Evolutionary conservation across 2,888 invertebrate species (phyloP).

Genomic region (Dendrolimus houi): DNA sequence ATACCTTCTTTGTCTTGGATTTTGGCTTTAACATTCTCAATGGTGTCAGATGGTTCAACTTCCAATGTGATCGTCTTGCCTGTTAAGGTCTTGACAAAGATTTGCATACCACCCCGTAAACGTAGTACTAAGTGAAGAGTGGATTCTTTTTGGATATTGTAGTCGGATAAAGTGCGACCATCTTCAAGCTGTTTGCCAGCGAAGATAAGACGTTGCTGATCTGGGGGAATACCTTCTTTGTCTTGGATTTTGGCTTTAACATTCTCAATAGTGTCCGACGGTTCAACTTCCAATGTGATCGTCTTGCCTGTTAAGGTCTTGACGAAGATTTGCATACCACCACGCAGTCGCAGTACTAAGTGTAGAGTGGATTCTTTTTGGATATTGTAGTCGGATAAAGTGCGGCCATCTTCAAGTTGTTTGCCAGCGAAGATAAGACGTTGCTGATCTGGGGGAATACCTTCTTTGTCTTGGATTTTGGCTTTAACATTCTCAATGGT

Average conservation of each 20-base stretch:
- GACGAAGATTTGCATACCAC: constrained; percentile 81
- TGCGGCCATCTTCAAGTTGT: constrained; percentile 6
- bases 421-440: constrained; percentile 5
- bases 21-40: constrained; percentile 77
- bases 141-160: constrained; percentile 79
- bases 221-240: constrained; percentile 70
- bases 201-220: constrained; percentile 78
- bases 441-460: constrained; percentile 6
- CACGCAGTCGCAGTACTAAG: constrained; percentile 76
- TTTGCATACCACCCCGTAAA: constrained; percentile 81
- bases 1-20: constrained; percentile 71
- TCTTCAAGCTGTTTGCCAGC: constrained; percentile 82
- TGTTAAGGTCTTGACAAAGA: constrained; percentile 75
- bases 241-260: constrained; percentile 75
- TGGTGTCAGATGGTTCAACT: constrained; percentile 75
- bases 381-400: constrained; percentile 74
- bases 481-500: constrained; percentile 7
- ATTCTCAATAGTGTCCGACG: constrained; percentile 77
- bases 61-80: constrained; percentile 75
- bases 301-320: constrained; percentile 76
- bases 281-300: constrained; percentile 72
- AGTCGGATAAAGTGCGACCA: constrained; percentile 78
- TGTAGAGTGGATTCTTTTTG: constrained; percentile 78
- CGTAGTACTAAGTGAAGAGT: constrained; percentile 75
- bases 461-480: constrained; percentile 7